Base-by-base conservation (phyloP, 2,113 vertebrate genomes). In the Podocnemis expansa region DNA sequence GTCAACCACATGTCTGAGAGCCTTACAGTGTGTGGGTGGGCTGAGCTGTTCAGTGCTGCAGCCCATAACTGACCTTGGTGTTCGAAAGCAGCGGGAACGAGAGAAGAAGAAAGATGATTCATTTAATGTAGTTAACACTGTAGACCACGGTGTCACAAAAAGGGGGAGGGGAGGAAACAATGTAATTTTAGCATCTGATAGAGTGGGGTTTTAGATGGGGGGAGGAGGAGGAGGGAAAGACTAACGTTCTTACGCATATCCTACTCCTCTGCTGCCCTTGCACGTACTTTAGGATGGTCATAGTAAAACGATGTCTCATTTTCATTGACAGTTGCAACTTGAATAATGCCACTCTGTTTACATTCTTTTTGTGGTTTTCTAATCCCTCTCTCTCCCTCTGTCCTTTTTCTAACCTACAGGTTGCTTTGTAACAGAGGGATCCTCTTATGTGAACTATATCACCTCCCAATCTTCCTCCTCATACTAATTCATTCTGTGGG, bases 181-280 rank as follows among this genome's bases (percentile, higher is more conserved):
- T 93, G 95, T 49, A 93, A 78, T 7, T 1, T 41, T 16, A 0
- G 75, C 3, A 89, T 89, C 90, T 95, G 89, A 96, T 95, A 95
- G 78, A 96, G 87, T 83, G n/a, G 0, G 27, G 81, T 82, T 89
- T 96, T 84, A 25, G 67, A 43, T 91, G 90, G 93, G 95, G 54
- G 8, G 13, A 47, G 47, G 47, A 47, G 24, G 60, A 80, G 55
- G 60, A 91, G 29, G 55, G 16, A 2, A 2, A 80, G 73, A n/a
- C 4, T 34, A 1, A 7, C 2, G 60, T 0, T 13, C 73, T 22
- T 17, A 70, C 73, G 51, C 73, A 31, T 63, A 63, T 34, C 80
- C 0, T 1, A 84, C 79, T 80, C 78, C 95, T 88, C 49, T 1
- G 45, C 5, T 8, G 82, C 49, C 19, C 80, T 56, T 1, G 1